These are phyloP conservation scores for Silvanus unidentatus DNA, from an alignment of 2,888 invertebrate genomes.

Conservation along the genomic window DNA sequence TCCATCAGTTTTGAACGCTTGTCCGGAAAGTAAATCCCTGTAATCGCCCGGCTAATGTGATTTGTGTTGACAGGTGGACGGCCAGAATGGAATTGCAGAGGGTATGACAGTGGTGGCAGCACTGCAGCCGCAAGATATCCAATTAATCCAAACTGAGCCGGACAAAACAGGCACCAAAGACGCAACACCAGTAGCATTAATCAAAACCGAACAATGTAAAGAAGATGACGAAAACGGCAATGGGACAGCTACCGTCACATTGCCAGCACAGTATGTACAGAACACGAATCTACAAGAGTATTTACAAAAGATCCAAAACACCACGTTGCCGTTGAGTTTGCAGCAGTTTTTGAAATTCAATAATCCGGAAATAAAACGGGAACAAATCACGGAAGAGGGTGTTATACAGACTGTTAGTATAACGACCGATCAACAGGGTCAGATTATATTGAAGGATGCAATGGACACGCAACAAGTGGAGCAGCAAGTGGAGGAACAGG, in stretches of 20 bases:
- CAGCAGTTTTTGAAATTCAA: slow-evolving; percentile 62
- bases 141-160: slow-evolving; percentile 49
- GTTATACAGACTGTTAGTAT: slow-evolving; percentile 49
- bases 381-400: slow-evolving; percentile 49
- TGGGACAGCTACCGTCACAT: slow-evolving; percentile 40
- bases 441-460: slow-evolving; percentile 16
- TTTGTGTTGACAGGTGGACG: slow-evolving; percentile 34
- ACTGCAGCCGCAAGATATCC: slow-evolving; percentile 64
- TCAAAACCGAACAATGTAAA: slow-evolving; percentile 42
- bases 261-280: slow-evolving; percentile 52
- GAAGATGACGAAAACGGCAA: slow-evolving; percentile 5
- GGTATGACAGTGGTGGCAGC: slow-evolving; percentile 65
- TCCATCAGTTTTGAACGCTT: no score
- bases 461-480: slow-evolving; percentile 37
- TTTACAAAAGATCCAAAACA: slow-evolving; percentile 45
- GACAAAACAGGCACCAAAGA: slow-evolving; percentile 40
- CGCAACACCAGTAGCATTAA: slow-evolving; percentile 48
- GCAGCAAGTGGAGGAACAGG: slow-evolving; percentile 39
- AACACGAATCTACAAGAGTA: slow-evolving; percentile 50
- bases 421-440: slow-evolving; percentile 26
- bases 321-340: slow-evolving; percentile 51
- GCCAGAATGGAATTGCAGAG: slow-evolving; percentile 51
- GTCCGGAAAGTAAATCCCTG: no score
- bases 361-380: slow-evolving; percentile 48
- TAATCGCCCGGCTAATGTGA: no score